A percentile compares a stretch with the other conserved stretches of the same genome.
Evolutionary conservation across 2,888 invertebrate genomes (phyloP).

Genomic region (Charanyca ferruginea): DNA sequence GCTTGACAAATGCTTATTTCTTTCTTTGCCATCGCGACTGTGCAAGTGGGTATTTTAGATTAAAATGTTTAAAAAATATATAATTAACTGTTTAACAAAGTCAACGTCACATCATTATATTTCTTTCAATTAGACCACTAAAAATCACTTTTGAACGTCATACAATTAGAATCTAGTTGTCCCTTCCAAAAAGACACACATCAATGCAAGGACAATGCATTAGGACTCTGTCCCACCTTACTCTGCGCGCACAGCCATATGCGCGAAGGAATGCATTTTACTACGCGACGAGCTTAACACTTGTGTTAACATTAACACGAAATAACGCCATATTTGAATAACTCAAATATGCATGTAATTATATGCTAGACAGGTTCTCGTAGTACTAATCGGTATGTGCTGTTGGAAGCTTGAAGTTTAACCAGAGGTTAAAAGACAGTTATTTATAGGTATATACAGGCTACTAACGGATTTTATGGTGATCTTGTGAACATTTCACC

Average conservation of each 20-base stretch:
- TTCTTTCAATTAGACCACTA: no score
- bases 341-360: constrained; percentile 46
- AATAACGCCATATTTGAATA: constrained; percentile 59
- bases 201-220: no score
- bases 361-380: constrained; percentile 39
- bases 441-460: not conserved
- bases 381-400: constrained; percentile 37
- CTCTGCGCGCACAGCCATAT: constrained; percentile 58
- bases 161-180: no score
- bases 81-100: no score
- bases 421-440: not conserved
- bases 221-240: constrained; percentile 43
- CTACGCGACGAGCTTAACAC: constrained; percentile 63
- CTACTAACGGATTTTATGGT: not conserved
- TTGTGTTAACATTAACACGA: constrained; percentile 68
- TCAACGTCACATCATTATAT: no score
- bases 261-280: constrained; percentile 65
- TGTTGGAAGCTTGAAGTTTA: constrained; percentile 3
- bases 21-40: no score
- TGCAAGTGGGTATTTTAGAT: no score
- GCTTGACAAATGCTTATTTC: not conserved
- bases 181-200: no score
- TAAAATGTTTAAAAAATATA: no score
- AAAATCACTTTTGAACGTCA: no score
- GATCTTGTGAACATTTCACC: not conserved